Conservation (phyloP, 1,140 invertebrate genomes). For the Hyles vespertilio region DNA sequence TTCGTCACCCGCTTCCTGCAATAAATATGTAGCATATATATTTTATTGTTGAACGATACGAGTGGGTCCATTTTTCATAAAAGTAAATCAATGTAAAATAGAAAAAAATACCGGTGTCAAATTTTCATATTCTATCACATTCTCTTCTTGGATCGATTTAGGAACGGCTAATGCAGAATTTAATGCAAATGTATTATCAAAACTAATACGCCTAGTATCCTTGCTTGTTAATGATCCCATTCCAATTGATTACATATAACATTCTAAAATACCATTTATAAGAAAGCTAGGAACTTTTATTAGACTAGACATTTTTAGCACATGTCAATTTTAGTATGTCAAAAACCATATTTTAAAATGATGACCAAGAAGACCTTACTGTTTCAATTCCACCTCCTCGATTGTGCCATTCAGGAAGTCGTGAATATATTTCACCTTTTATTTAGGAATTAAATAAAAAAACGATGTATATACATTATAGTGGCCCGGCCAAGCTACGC, state of each 20-base stretch:
- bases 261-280: too few species aligned
- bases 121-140: slow-evolving; percentile 29
- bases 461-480: too few species aligned
- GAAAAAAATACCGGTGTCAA: slow-evolving; percentile 36
- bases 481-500: too few species aligned
- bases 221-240: slow-evolving; percentile 52
- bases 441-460: too few species aligned
- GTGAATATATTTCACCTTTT: too few species aligned
- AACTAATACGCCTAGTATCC: slow-evolving; percentile 60
- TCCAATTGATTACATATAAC: neutral
- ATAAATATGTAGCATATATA: slow-evolving; percentile 3
- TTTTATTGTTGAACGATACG: neutral
- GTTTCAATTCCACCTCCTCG: too few species aligned
- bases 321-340: too few species aligned
- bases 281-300: too few species aligned
- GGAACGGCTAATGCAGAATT: slow-evolving; percentile 38
- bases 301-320: too few species aligned
- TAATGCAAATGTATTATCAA: slow-evolving; percentile 55
- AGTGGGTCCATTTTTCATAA: slow-evolving; percentile 1
- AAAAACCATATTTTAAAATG: too few species aligned
- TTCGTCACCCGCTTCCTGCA: slow-evolving; percentile 36
- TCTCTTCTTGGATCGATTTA: slow-evolving; percentile 40
- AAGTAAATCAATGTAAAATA: slow-evolving; percentile 1
- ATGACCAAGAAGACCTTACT: too few species aligned
- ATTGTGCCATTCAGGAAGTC: too few species aligned